Percentiles rank a stretch among this genome's conserved stretches.
Conservation (phyloP, 2,888 invertebrate genomes). For the Perithous albicinctus region DNA sequence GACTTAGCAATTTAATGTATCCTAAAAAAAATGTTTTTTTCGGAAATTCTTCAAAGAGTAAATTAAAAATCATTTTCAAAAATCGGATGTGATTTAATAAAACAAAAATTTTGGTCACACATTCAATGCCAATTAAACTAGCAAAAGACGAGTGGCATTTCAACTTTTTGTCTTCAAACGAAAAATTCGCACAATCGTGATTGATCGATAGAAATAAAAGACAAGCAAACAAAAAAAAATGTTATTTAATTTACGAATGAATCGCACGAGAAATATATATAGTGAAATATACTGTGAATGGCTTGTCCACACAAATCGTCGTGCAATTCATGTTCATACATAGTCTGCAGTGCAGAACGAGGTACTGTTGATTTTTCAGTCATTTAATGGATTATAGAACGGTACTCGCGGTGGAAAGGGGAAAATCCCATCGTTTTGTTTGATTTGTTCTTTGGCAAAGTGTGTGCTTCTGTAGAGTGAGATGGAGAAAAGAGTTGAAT, state of each 20-base stretch:
- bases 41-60: too few species aligned
- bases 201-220: neutral
- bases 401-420: neutral
- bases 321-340: neutral
- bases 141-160: neutral
- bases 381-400: constrained; percentile 25
- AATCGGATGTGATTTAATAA: too few species aligned
- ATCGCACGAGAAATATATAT: constrained; percentile 11
- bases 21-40: too few species aligned
- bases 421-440: constrained; percentile 37
- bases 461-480: constrained; percentile 14
- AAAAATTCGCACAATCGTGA: neutral
- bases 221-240: constrained; percentile 11
- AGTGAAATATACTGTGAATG: constrained; percentile 11
- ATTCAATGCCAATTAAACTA: too few species aligned
- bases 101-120: too few species aligned
- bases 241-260: constrained; percentile 10
- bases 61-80: too few species aligned
- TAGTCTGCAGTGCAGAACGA: neutral
- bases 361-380: constrained; percentile 29
- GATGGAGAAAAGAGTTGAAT: constrained; percentile 21
- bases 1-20: too few species aligned
- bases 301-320: constrained; percentile 7
- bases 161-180: neutral
- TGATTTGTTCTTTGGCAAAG: constrained; percentile 25